These are phyloP conservation scores for Eupithecia dodoneata DNA, from an alignment of 2,888 invertebrate genomes.

Conservation along the genomic window DNA sequence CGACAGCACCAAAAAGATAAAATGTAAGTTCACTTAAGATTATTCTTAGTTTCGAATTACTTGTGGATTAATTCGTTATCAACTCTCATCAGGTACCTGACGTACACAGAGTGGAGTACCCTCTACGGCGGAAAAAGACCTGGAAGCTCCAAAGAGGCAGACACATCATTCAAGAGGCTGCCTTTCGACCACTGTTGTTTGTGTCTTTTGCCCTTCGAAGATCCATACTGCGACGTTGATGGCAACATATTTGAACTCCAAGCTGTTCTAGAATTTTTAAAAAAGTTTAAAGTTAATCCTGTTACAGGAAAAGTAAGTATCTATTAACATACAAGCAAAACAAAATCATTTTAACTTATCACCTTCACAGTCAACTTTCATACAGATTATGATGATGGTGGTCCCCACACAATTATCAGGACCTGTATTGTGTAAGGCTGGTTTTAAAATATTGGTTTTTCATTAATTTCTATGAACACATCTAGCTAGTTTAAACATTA, in stretches of 20 bases:
- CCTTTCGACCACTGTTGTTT: conserved; percentile 97
- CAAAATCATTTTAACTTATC: background rate
- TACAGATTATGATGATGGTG: background rate
- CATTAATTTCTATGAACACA: too few relatives aligned
- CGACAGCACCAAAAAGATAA: conserved; percentile 97
- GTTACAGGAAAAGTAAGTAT: conserved; percentile 91
- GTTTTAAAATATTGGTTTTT: too few relatives aligned
- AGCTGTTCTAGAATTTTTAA: conserved; percentile 93
- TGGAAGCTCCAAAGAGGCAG: conserved; percentile 87
- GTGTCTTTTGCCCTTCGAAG: conserved; percentile 95
- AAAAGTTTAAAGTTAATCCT: conserved; percentile 96
- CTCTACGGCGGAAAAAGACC: conserved; percentile 94
- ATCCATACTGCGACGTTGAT: conserved; percentile 94
- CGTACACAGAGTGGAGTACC: conserved; percentile 95
- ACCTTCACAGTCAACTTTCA: background rate
- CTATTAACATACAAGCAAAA: background rate
- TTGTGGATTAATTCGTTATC: background rate
- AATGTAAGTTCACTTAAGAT: conserved; percentile 84
- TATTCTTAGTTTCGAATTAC: background rate
- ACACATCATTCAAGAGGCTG: conserved; percentile 93
- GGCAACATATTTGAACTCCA: conserved; percentile 97
- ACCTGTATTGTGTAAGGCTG: background rate
- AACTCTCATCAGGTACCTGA: conserved; percentile 87
- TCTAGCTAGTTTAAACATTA: too few relatives aligned
- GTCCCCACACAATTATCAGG: background rate